Conservation (phyloP, 2,797 vertebrate genomes). For the Poliocrania exsul region DNA sequence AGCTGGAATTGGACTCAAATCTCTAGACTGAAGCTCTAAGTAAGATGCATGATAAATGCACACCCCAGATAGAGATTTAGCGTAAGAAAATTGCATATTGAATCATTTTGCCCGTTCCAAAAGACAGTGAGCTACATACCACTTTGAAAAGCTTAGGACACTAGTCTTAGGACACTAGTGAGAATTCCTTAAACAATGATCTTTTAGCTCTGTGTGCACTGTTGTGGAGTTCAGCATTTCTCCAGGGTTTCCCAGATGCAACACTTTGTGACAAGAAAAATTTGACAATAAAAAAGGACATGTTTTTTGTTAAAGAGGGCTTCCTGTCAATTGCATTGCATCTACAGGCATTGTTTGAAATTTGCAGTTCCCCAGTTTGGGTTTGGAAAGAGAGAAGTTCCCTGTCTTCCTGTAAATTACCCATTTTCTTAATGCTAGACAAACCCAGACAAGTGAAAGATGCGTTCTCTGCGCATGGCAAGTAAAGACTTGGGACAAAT, state of each 20-base stretch:
- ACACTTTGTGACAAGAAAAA: background rate
- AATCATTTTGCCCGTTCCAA: background rate
- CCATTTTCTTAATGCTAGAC: background rate
- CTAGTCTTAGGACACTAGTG: background rate
- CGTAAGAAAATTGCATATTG: background rate
- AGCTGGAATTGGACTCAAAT: background rate
- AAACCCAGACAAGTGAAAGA: background rate
- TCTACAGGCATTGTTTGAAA: background rate
- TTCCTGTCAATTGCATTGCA: background rate
- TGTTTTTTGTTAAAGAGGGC: background rate
- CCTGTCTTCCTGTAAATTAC: background rate
- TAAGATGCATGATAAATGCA: background rate
- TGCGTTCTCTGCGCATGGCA: background rate
- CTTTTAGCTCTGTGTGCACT: background rate
- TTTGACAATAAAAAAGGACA: background rate
- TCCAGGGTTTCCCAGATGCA: background rate
- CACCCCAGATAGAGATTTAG: background rate
- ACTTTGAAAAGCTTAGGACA: background rate
- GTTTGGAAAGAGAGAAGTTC: background rate
- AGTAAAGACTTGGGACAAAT: background rate
- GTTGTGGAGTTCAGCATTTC: background rate
- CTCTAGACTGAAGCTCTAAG: background rate
- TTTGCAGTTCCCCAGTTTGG: background rate
- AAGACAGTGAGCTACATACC: background rate
- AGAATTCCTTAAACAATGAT: background rate